phyloP scores from a whole-genome alignment of 2,888 invertebrate species.

The Onchidella celtica region DNA sequence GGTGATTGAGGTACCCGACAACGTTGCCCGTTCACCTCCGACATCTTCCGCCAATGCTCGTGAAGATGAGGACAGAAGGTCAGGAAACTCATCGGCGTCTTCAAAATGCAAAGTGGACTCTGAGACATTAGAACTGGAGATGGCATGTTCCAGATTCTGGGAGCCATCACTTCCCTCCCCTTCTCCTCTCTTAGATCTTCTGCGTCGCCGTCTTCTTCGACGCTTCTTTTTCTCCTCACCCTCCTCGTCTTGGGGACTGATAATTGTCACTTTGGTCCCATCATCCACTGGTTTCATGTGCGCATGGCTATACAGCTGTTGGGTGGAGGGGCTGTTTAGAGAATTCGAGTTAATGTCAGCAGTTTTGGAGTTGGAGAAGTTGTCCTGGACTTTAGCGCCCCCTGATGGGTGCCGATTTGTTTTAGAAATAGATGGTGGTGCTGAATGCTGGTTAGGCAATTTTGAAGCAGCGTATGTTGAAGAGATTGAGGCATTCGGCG shows the following conservation, averaged over 20 bases:
- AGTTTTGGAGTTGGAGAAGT: not conserved
- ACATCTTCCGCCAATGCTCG: conserved; percentile 40
- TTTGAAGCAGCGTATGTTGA: too few relatives aligned
- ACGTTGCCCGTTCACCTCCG: conserved; percentile 50
- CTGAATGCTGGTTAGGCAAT: too few relatives aligned
- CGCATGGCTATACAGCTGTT: not conserved
- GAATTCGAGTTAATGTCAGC: not conserved
- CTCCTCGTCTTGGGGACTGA: conserved; percentile 3
- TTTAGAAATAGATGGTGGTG: too few relatives aligned
- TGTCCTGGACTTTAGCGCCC: too few relatives aligned
- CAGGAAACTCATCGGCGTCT: conserved; percentile 77
- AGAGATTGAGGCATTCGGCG: not conserved
- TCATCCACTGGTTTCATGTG: not conserved
- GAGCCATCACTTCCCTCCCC: conserved; percentile 50
- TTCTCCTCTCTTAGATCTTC: conserved; percentile 41
- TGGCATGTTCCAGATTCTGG: conserved; percentile 46
- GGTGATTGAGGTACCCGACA: conserved; percentile 56
- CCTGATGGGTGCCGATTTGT: not conserved
- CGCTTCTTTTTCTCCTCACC: conserved; percentile 48
- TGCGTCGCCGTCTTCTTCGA: conserved; percentile 54
- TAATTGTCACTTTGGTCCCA: not conserved
- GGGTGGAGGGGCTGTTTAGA: not conserved
- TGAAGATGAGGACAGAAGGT: conserved; percentile 55
- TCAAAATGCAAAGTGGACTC: conserved; percentile 70
- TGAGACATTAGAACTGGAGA: conserved; percentile 54